Conservation (phyloP, 2,888 invertebrate genomes). For the Antitype chi region DNA sequence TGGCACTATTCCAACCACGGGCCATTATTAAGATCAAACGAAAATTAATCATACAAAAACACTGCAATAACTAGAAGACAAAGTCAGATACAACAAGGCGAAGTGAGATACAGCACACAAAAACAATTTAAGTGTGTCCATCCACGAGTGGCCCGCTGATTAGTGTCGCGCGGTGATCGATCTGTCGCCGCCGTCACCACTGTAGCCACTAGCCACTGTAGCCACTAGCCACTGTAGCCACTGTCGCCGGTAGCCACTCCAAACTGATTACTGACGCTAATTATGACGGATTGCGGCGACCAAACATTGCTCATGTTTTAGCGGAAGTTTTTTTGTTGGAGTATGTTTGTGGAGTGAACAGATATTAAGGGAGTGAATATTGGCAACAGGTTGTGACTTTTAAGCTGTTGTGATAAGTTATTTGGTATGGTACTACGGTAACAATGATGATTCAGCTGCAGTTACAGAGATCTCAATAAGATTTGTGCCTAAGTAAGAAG, state of each 20-base stretch:
- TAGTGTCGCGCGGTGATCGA: conserved; percentile 53
- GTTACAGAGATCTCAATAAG: not conserved
- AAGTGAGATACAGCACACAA: not conserved
- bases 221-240: conserved; percentile 16
- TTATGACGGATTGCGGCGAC: conserved; percentile 54
- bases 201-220: not conserved
- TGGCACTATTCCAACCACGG: conserved; percentile 6
- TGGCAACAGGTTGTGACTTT: conserved; percentile 23
- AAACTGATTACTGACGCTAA: conserved; percentile 57
- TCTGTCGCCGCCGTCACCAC: conserved; percentile 12
- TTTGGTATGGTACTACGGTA: not conserved
- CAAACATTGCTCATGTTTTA: conserved; percentile 47
- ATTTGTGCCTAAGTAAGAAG: not conserved
- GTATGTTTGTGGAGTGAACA: not conserved
- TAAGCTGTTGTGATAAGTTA: not conserved
- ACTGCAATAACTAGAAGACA: not conserved
- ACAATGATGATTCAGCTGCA: no score
- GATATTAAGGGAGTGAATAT: not conserved
- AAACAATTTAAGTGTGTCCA: conserved; percentile 43
- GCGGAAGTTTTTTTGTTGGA: conserved; percentile 30
- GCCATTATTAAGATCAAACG: not conserved
- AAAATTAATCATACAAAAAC: conserved; percentile 9
- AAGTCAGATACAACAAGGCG: not conserved
- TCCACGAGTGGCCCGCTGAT: conserved; percentile 31
- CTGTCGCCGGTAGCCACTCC: conserved; percentile 21